Conservation (phyloP, 2,797 vertebrate species). For the Galagoides demidoff region DNA sequence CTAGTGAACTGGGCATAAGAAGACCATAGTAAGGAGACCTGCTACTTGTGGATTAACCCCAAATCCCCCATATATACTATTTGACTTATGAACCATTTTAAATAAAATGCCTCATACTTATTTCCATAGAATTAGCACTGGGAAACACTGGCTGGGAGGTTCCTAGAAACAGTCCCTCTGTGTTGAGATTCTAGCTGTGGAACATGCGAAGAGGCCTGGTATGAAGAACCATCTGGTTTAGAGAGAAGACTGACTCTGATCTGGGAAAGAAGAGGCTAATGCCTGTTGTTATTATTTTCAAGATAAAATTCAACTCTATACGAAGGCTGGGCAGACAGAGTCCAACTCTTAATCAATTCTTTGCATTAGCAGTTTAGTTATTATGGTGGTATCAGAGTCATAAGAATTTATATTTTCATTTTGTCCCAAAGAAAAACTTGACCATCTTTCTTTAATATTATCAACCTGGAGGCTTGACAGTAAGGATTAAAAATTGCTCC, state of each 20-base stretch:
- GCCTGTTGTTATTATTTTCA: conserved; percentile 45
- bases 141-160: neutral
- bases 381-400: conserved; percentile 71
- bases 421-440: conserved; percentile 83
- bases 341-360: conserved; percentile 69
- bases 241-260: conserved; percentile 50
- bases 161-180: neutral
- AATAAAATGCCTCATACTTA: neutral
- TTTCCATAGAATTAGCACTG: neutral
- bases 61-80: neutral
- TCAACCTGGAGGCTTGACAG: conserved; percentile 88
- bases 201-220: neutral
- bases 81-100: neutral
- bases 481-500: conserved; percentile 90
- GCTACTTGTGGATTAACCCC: neutral
- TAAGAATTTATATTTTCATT: conserved; percentile 84
- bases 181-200: neutral
- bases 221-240: conserved; percentile 26
- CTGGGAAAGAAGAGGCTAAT: conserved; percentile 63
- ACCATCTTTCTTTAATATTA: conserved; percentile 88
- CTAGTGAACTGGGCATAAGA: neutral
- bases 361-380: conserved; percentile 80
- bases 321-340: conserved; percentile 52
- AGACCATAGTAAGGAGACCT: neutral
- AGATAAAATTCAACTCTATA: conserved; percentile 51